Base-by-base conservation (phyloP, 2,888 invertebrate species). In the Chrysina gloriosa region DNA sequence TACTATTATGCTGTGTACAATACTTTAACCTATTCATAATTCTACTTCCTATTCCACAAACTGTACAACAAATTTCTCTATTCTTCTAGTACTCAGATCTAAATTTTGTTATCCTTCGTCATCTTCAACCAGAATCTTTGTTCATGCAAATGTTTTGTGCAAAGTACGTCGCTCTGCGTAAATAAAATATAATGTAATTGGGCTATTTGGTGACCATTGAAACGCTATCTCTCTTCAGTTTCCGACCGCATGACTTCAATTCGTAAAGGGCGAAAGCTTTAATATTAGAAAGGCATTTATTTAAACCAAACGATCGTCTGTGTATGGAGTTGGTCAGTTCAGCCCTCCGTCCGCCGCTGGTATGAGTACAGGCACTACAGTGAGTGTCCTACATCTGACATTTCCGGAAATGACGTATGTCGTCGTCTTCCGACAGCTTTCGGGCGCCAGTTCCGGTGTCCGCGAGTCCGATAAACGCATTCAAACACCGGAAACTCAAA, bases 381-480 rank as follows among this genome's bases (percentile, higher is more conserved):
- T 52, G 58, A 69, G 69, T 70, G 79, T 80, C 78, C 80, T 77
- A 79, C 77, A 79, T 79, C 78, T 81, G 81, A 82, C 81, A 80
- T 74, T 77, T 76, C 75, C 82, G 83, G 83, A 83, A 83, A 83
- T 83, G 83, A 83, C 81, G 83, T 81, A 81, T 83, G 83, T 82
- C 83, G 82, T 77, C 81, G 80, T 80, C 80, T 83, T 83, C 83
- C 83, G 83, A 80, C 81, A 78, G 79, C 78, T 80, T n/a, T 78
- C 78, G 80, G 81, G 80, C 80, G 79, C 80, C 77, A 76, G 78
- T 81, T 82, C 83, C 83, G 79, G 82, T 81, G 81, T 80, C 81
- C 82, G 78, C 78, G 77, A 78, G 77, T 76, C 73, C 74, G 75
- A 75, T 82, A 82, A 82, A 82, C 81, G 80, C 77, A 80, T 80